Conservation (phyloP, 2,113 vertebrate genomes). For the Nothocercus julius region DNA sequence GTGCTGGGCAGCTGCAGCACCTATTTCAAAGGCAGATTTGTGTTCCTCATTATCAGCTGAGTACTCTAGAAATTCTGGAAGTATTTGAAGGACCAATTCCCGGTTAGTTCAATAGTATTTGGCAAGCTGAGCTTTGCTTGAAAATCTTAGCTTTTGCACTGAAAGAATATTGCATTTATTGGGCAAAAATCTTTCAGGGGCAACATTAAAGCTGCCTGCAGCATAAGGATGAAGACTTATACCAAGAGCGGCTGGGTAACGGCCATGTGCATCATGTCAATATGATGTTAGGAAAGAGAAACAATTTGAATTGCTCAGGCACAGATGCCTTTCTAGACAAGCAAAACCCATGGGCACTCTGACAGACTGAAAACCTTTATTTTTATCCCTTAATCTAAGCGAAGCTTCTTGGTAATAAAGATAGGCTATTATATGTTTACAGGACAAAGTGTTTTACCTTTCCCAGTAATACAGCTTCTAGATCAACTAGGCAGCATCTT, state of each 20-base stretch:
- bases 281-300: neutral
- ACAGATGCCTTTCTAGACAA: neutral
- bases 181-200: neutral
- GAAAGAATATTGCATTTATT: neutral
- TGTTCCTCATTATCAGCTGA: neutral
- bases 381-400: neutral
- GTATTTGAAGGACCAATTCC: neutral
- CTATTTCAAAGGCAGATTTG: neutral
- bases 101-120: neutral
- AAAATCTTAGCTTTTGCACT: neutral
- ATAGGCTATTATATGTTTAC: neutral
- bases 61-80: neutral
- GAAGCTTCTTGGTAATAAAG: neutral
- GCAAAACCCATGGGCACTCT: neutral
- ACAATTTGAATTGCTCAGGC: neutral
- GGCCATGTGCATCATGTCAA: fast-evolving
- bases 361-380: neutral
- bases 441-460: neutral
- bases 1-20: fast-evolving
- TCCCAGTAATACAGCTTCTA: fast-evolving
- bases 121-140: neutral
- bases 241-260: neutral
- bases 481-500: neutral
- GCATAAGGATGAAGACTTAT: neutral
- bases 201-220: neutral